Evolutionary conservation across 2,797 vertebrate genomes (phyloP), one percentile per base, ranked within the genome.

Genomic region (Macrochelys suwanniensis): DNA sequence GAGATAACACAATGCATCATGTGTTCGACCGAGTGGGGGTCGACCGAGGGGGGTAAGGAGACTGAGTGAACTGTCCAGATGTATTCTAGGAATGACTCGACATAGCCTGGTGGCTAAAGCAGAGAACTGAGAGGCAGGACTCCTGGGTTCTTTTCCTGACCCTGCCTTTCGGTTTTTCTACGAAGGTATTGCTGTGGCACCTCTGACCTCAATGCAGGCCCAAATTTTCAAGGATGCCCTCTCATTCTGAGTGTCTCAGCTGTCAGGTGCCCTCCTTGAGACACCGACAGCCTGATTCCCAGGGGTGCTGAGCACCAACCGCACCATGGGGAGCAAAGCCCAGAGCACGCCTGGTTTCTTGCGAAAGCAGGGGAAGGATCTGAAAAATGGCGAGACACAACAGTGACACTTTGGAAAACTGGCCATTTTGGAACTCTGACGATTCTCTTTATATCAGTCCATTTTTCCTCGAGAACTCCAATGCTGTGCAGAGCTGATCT

Each of bases 91-190:
- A 28, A 49, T 77, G 45, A 77, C 45, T 31, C 26, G 4, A 49
- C 45, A 15, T 45, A 15, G 26, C 10, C 45, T 31, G 4, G 10
- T 49, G 45, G 74, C 25, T 77, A 47, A 47, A 47, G 45, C 45
- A 17, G 28, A 77, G 4, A 9, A 5, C 82, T 31, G n/a, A 1
- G 0, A 0, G 0, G 45, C 15, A 37, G 0, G 21, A 49, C 23
- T n/a, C 12, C 33, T 13, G 76, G 57, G 78, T 77, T 23, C 49
- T 26, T 28, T 28, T 59, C 42, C 42, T 12, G 42, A 42, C 19
- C 21, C n/a, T 42, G 19, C 19, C n/a, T 37, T 71, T 23, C 3
- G 1, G 10, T 42, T 37, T 37, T 71, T 42, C 23, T 42, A 11
- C 65, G n/a, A 23, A 71, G 65, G n/a, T 23, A 21, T 37, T 37